phyloP scores from a whole-genome alignment of 2,888 invertebrate genomes.

The Scaptomyza polygonia region DNA sequence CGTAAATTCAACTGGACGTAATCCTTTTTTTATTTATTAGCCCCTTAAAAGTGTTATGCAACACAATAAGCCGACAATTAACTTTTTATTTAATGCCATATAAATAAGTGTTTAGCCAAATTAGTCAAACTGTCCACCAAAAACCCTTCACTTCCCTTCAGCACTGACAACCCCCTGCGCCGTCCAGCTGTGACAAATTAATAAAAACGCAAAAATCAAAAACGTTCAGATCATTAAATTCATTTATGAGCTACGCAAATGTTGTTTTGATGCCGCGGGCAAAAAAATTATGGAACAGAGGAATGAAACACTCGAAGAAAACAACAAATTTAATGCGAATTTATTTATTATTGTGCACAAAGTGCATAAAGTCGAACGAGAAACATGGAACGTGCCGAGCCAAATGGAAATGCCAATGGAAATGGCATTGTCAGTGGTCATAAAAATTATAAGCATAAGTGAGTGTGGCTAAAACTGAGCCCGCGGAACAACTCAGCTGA shows the following conservation, averaged over 20 bases:
- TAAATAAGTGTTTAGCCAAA: constrained; percentile 54
- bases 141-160: background rate
- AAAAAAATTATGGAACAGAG: background rate
- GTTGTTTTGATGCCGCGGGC: constrained; percentile 12
- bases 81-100: constrained; percentile 46
- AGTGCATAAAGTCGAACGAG: constrained; percentile 49
- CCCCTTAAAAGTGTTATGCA: constrained; percentile 10
- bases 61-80: constrained; percentile 37
- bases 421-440: constrained; percentile 55
- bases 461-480: constrained; percentile 12
- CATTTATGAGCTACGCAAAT: constrained; percentile 66
- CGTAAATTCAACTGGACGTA: constrained; percentile 10
- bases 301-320: constrained; percentile 22
- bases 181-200: constrained; percentile 58
- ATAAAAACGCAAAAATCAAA: constrained; percentile 60
- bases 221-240: constrained; percentile 63
- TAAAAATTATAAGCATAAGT: constrained; percentile 58
- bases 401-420: constrained; percentile 41
- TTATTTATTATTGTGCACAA: constrained; percentile 65
- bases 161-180: background rate
- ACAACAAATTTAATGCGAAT: constrained; percentile 55
- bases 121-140: constrained; percentile 19
- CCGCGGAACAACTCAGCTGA: background rate
- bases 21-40: constrained; percentile 42
- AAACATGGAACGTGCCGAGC: constrained; percentile 38